Evolutionary conservation across 1,140 invertebrate species (phyloP).

Genomic region (Papilio polytes): DNA sequence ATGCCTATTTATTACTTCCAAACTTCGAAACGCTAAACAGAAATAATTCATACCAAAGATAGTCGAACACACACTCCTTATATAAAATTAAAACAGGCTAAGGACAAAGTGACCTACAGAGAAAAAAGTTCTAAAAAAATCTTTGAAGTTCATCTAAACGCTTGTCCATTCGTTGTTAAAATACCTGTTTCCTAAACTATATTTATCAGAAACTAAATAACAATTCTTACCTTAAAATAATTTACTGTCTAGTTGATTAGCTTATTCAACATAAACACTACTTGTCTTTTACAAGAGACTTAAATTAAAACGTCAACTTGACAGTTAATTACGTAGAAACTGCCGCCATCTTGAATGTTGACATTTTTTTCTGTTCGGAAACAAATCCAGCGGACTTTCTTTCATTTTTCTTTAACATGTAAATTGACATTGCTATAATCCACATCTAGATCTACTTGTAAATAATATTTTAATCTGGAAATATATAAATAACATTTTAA

Average conservation of each 20-base stretch:
- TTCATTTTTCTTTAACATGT: neutral
- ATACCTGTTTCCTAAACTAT: neutral
- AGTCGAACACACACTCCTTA: neutral
- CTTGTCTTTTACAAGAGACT: neutral
- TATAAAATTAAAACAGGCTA: too few species aligned
- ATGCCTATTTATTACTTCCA: neutral
- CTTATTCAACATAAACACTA: neutral
- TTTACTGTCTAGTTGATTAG: neutral
- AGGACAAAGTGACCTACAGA: too few species aligned
- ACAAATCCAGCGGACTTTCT: neutral
- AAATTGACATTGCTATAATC: neutral
- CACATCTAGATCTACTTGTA: neutral
- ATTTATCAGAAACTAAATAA: neutral
- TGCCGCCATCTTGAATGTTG: neutral
- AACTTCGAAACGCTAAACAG: neutral
- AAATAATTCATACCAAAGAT: neutral
- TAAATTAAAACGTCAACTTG: constrained; percentile 2
- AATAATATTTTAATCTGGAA: neutral
- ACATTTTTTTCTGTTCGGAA: neutral
- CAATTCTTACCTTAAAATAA: neutral
- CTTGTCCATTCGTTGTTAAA: too few species aligned
- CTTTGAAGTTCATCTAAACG: too few species aligned
- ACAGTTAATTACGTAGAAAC: constrained; percentile 8
- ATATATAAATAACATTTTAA: neutral
- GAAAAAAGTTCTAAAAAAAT: neutral